Conservation (phyloP, 1,140 invertebrate genomes). For the Tetragonula clypearis region DNA sequence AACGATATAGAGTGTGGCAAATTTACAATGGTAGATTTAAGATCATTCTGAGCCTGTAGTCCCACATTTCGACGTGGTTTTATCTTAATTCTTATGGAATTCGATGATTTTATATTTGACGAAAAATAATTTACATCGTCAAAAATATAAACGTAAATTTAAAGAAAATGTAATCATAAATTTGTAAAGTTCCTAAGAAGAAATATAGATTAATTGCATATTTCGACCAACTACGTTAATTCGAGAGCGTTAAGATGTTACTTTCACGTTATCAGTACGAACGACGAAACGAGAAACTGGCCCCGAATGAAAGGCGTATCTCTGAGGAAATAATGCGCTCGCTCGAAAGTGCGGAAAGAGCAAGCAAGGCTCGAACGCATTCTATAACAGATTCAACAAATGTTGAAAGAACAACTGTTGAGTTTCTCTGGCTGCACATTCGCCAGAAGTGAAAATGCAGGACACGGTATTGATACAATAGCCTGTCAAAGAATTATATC, state of each 20-base stretch:
- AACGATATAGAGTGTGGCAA: no score
- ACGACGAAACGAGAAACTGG: not conserved
- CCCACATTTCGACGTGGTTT: no score
- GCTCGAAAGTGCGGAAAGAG: no score
- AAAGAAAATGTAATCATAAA: no score
- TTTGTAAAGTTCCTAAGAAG: no score
- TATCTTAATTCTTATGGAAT: no score
- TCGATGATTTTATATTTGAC: not conserved
- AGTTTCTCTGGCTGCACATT: not conserved
- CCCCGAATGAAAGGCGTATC: not conserved
- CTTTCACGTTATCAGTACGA: not conserved
- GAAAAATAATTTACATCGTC: no score
- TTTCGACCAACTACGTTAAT: not conserved
- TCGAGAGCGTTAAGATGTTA: not conserved
- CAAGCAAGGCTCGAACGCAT: not conserved
- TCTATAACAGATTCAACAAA: no score
- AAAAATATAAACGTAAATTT: no score
- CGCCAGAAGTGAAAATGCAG: not conserved
- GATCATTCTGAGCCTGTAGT: no score
- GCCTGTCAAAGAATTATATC: not conserved
- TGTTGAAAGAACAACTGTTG: not conserved
- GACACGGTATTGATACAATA: constrained; percentile 1
- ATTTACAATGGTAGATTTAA: no score
- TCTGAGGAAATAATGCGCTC: not conserved
- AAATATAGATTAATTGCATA: no score